phyloP scores from a whole-genome alignment of 2,888 invertebrate species.

The Myopa testacea region DNA sequence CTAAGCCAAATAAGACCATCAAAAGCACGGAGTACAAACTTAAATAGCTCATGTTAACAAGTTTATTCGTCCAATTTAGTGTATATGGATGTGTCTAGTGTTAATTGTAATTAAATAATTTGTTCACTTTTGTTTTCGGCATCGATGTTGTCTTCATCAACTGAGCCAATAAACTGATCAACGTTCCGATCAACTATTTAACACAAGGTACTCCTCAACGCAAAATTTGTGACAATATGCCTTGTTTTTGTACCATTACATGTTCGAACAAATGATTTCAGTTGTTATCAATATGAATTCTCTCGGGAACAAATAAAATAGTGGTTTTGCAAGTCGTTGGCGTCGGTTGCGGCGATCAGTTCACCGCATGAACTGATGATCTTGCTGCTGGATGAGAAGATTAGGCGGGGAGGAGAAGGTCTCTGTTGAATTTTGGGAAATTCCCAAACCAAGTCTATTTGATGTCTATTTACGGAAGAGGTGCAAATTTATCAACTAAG shows the following conservation, averaged over 20 bases:
- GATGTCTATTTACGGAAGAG: background rate
- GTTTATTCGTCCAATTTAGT: background rate
- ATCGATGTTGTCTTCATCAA: conserved; percentile 45
- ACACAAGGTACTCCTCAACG: background rate
- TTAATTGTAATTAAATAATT: conserved; percentile 4
- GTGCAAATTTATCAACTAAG: background rate
- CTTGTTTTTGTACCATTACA: conserved; percentile 10
- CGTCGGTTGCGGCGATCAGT: conserved; percentile 8
- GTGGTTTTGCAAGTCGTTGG: conserved; percentile 11
- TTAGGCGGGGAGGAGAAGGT: background rate
- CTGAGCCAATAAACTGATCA: conserved; percentile 42
- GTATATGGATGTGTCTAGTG: background rate
- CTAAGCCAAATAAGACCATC: background rate
- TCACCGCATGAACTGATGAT: background rate
- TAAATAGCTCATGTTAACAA: background rate
- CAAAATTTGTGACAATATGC: conserved; percentile 42
- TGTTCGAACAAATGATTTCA: conserved; percentile 6
- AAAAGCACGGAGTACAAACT: background rate
- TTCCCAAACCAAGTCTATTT: background rate
- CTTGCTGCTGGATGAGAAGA: background rate
- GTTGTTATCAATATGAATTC: conserved; percentile 1
- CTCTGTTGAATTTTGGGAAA: background rate
- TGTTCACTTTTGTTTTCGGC: conserved; percentile 20
- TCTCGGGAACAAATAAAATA: background rate
- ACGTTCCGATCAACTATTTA: background rate